phyloP scores from a whole-genome alignment of 2,113 vertebrate species.

The Corapipo altera region DNA sequence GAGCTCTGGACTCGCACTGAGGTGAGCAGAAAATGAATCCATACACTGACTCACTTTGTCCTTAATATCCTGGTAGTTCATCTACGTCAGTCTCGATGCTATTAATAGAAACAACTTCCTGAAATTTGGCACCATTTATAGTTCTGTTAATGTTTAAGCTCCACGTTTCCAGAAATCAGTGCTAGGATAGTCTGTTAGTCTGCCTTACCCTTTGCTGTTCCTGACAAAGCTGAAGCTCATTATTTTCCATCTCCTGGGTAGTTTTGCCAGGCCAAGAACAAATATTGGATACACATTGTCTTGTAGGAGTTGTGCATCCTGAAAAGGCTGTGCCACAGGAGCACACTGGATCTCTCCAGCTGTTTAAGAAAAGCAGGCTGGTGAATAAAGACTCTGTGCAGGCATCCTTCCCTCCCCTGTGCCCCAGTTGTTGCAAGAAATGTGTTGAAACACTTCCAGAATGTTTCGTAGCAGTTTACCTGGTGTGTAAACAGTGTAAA shows the following conservation, averaged over 20 bases:
- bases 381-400: neutral
- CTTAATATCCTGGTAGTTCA: neutral
- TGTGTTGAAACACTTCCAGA: neutral
- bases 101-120: neutral
- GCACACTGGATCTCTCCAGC: neutral
- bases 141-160: neutral
- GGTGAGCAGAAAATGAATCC: neutral
- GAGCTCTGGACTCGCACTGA: neutral
- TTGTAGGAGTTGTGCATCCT: neutral
- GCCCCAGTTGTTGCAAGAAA: neutral
- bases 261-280: neutral
- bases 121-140: neutral
- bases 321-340: neutral
- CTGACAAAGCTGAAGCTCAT: neutral
- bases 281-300: rapidly evolving
- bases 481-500: neutral
- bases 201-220: neutral
- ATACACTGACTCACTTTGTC: neutral
- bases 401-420: neutral
- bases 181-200: neutral
- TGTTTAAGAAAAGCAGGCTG: neutral
- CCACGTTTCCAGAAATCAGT: neutral
- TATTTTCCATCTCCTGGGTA: neutral
- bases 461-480: neutral
- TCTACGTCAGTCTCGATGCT: rapidly evolving